A percentile compares a stretch with the other conserved stretches of the same genome.
These are phyloP conservation scores for Cordilura impudica DNA, from an alignment of 2,888 invertebrate genomes.

Conservation along the genomic window DNA sequence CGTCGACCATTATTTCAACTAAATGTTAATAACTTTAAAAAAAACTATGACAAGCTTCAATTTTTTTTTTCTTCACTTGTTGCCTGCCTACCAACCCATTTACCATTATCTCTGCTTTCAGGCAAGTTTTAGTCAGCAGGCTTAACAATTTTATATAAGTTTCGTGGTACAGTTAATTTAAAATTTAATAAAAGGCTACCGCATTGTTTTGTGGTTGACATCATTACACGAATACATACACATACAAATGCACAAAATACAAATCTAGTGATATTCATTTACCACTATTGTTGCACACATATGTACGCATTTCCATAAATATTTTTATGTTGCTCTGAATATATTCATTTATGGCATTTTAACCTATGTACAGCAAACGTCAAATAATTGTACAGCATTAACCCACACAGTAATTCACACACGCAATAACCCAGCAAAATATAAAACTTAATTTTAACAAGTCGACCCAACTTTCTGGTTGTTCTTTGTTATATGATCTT, in stretches of 20 bases:
- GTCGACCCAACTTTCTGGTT: too few relatives aligned
- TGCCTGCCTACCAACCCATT: too few relatives aligned
- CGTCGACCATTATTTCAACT: too few relatives aligned
- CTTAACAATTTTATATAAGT: neutral
- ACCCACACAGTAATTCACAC: neutral
- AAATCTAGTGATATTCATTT: neutral
- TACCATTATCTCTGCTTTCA: too few relatives aligned
- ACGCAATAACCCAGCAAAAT: too few relatives aligned
- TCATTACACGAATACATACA: conserved; percentile 16
- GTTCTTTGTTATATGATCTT: too few relatives aligned
- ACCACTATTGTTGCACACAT: neutral
- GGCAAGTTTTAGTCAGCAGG: too few relatives aligned
- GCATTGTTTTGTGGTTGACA: conserved; percentile 58
- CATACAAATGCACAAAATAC: neutral
- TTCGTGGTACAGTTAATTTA: conserved; percentile 53
- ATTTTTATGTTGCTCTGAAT: conserved; percentile 2
- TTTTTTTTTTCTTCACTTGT: too few relatives aligned
- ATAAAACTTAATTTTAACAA: too few relatives aligned
- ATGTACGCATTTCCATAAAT: neutral
- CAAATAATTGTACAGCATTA: conserved; percentile 11
- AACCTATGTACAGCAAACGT: neutral
- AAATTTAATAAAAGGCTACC: conserved; percentile 57
- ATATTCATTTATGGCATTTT: conserved; percentile 31
- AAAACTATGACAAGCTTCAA: too few relatives aligned
- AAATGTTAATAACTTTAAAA: too few relatives aligned